Percentiles rank a stretch among this genome's conserved stretches.
phyloP scores from a whole-genome alignment of 37 sponge, comb jelly and placozoan genomes.

The Haliclona indistincta region DNA sequence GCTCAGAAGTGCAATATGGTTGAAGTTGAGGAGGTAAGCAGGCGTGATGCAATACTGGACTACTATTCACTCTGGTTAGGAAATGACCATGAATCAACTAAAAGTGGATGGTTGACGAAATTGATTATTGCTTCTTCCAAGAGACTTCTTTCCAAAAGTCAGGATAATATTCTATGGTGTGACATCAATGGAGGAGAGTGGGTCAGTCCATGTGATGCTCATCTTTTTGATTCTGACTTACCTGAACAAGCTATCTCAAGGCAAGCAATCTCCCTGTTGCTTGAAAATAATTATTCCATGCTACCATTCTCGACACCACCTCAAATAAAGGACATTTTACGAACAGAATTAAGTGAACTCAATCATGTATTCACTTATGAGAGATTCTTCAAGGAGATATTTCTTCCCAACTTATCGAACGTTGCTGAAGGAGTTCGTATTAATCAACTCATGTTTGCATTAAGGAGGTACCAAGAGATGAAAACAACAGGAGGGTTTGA shows the following conservation, averaged over 20 bases:
- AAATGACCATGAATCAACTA: neutral
- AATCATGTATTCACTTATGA: conserved; percentile 15
- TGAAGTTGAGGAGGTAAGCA: too few relatives aligned
- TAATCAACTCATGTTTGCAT: conserved; percentile 27
- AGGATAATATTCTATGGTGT: conserved; percentile 35
- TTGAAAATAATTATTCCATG: conserved; percentile 4
- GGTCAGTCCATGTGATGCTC: conserved; percentile 31
- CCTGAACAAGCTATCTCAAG: conserved; percentile 6
- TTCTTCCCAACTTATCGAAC: conserved; percentile 24
- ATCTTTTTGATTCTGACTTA: conserved; percentile 13
- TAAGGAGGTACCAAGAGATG: conserved; percentile 7
- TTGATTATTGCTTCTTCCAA: too few relatives aligned
- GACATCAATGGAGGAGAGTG: conserved; percentile 40
- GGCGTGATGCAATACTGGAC: too few relatives aligned
- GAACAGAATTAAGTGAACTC: neutral
- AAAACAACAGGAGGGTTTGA: neutral
- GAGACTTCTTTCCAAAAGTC: neutral
- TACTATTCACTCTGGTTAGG: conserved; percentile 56
- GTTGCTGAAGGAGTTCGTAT: neutral
- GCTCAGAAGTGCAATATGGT: too few relatives aligned
- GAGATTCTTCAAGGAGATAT: conserved; percentile 28
- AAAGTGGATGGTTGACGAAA: neutral
- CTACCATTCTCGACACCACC: conserved; percentile 7
- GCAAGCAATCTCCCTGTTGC: conserved; percentile 23
- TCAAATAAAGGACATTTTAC: conserved; percentile 1